Base-by-base conservation (phyloP, 2,113 vertebrate genomes). In the Miniopterus natalensis region DNA sequence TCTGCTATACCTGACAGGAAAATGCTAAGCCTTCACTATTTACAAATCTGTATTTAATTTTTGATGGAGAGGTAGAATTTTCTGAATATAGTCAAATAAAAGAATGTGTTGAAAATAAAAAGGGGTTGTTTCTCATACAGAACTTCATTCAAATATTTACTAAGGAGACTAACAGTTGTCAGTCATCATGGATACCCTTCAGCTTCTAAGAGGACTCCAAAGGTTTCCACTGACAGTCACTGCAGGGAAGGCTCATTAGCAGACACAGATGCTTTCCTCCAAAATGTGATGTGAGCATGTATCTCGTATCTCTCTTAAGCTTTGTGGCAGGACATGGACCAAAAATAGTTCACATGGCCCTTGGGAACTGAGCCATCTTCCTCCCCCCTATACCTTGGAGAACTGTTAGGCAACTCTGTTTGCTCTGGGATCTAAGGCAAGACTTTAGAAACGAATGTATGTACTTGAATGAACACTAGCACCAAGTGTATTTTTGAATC, bases 31-130 rank as follows among this genome's bases (percentile, higher is more conserved):
- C 21, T 8, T 4, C 10, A 80, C 14, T 84, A 42, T 51, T n/a
- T 79, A 25, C 49, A 91, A 88, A 85, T 81, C 45, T 78, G 10
- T 75, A 85, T 70, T 94, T 66, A 88, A 84, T 23, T 88, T 87
- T 31, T 21, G 27, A 83, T 51, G 53, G 31, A 61, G 57, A 75
- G 36, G 31, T 25, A 92, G 66, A 92, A 53, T 74, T 86, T 94
- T 86, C 27, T 45, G 20, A 89, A 85, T 29, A 8, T 57, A 83
- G 14, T 80, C 59, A 79, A 79, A 65, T 49, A 29, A 80, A 89
- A 84, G 13, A 88, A 29, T 74, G 71, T 42, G 31, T 49, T 66
- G 55, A 95, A 70, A 84, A 84, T 15, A 75, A 51, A 91, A 80
- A 74, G 15, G 20, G n/a, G 4, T 61, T 55, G 4, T 65, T 79